Conservation (phyloP, 2,113 vertebrate genomes). For the Ursus arctos region DNA sequence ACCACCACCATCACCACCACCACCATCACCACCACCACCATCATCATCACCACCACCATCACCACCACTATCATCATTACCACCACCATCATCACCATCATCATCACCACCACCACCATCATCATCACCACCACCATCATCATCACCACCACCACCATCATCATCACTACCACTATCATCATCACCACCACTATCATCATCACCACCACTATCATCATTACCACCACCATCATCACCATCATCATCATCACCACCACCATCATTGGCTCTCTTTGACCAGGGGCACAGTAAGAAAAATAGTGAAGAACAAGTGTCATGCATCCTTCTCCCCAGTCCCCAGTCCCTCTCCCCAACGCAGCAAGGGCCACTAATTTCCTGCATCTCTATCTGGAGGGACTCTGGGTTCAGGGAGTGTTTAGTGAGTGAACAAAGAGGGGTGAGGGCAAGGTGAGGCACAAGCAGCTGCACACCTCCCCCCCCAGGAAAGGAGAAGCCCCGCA, state of each 20-base stretch:
- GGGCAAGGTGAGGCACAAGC: background rate
- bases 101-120: background rate
- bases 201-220: accelerated
- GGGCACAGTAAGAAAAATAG: background rate
- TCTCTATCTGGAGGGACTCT: background rate
- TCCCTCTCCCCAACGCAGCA: background rate
- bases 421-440: background rate
- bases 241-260: accelerated
- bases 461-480: background rate
- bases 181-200: background rate
- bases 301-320: background rate
- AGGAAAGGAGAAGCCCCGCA: background rate
- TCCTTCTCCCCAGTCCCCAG: background rate
- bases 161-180: background rate
- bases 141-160: accelerated
- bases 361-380: too few species aligned
- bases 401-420: background rate
- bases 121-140: accelerated
- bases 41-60: background rate
- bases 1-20: background rate
- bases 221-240: accelerated
- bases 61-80: background rate
- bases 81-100: background rate
- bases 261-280: background rate
- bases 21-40: background rate